Conservation (phyloP, 2,888 invertebrate genomes). For the Cephus spinipes region DNA sequence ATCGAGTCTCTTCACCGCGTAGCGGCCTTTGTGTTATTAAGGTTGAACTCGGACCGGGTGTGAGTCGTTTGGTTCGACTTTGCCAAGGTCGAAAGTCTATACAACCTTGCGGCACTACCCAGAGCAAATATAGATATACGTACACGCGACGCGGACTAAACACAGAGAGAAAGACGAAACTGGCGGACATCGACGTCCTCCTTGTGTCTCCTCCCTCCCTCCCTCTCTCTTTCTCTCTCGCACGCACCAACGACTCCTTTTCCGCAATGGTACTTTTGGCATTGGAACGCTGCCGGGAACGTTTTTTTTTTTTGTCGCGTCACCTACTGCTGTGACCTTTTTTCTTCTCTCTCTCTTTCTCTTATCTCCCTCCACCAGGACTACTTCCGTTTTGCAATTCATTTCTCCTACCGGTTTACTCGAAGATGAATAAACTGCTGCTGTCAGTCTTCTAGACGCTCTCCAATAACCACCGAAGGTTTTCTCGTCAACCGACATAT, state of each 20-base stretch:
- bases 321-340: conserved; percentile 26
- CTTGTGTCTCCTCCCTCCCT: background rate
- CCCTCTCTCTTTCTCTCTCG: no score
- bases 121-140: background rate
- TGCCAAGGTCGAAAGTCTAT: conserved; percentile 22
- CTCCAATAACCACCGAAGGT: background rate
- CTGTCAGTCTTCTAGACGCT: background rate
- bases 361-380: conserved; percentile 9
- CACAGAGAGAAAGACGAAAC: background rate
- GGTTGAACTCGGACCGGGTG: conserved; percentile 2
- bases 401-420: background rate
- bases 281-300: conserved; percentile 7
- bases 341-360: conserved; percentile 13
- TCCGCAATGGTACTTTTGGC: background rate
- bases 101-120: background rate
- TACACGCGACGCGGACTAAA: conserved; percentile 7
- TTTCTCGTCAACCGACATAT: background rate
- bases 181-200: background rate
- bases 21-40: conserved; percentile 1
- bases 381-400: background rate
- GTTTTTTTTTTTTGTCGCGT: conserved; percentile 30
- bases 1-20: background rate
- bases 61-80: conserved; percentile 19
- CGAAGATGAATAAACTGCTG: background rate
- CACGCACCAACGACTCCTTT: background rate